phyloP scores from a whole-genome alignment of 2,113 vertebrate species.

The Vanacampus margaritifer region DNA sequence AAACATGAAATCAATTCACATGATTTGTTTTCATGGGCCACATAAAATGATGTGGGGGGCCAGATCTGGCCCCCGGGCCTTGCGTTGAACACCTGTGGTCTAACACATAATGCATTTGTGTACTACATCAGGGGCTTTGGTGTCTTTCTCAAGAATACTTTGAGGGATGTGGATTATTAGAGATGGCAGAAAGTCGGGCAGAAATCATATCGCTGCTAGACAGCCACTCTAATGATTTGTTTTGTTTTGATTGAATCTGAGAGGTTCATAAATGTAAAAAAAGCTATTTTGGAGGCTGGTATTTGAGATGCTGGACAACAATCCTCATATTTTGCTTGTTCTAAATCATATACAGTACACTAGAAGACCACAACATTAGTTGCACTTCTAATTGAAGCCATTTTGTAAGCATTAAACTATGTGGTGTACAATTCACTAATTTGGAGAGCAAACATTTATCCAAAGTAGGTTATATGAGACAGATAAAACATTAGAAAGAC shows the following conservation, averaged over 20 bases:
- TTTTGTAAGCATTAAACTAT: not conserved
- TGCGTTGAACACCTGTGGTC: not conserved
- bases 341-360: not conserved
- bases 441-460: not conserved
- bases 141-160: not conserved
- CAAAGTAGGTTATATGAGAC: not conserved
- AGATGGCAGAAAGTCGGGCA: not conserved
- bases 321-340: not conserved
- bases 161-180: not conserved
- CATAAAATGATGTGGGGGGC: too few relatives aligned
- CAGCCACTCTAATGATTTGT: not conserved
- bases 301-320: not conserved
- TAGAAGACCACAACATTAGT: not conserved
- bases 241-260: not conserved
- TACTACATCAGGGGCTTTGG: not conserved
- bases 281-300: not conserved
- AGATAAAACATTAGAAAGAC: not conserved
- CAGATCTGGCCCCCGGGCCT: too few relatives aligned
- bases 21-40: too few relatives aligned
- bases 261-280: not conserved
- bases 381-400: not conserved
- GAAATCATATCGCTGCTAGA: not conserved
- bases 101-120: not conserved
- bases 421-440: not conserved
- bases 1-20: too few relatives aligned